These are phyloP conservation scores for Parnassius smintheus DNA, from an alignment of 2,888 invertebrate genomes.

Conservation along the genomic window DNA sequence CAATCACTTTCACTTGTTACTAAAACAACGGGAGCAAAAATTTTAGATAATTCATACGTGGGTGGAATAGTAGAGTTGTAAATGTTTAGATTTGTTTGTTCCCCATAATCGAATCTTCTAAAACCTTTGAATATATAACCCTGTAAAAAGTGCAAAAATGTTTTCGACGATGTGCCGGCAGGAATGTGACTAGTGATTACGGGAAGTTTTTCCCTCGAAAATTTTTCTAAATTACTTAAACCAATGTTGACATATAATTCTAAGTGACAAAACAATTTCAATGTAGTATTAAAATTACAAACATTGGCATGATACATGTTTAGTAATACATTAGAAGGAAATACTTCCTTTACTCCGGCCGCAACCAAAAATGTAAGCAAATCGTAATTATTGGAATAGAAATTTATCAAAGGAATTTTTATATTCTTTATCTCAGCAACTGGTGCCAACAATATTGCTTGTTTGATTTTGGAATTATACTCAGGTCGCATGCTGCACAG, in stretches of 20 bases:
- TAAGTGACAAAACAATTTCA: constrained; percentile 52
- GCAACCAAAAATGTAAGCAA: constrained; percentile 42
- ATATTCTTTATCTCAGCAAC: constrained; percentile 56
- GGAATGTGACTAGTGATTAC: constrained; percentile 63
- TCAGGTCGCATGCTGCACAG: constrained; percentile 61
- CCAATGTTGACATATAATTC: constrained; percentile 59
- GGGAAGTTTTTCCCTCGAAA: constrained; percentile 52
- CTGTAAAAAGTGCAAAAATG: constrained; percentile 63
- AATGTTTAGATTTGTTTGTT: constrained; percentile 40
- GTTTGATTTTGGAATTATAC: constrained; percentile 61
- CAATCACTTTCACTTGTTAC: constrained; percentile 62
- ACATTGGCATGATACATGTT: constrained; percentile 53
- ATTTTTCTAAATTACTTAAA: constrained; percentile 48
- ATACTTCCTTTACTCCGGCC: constrained; percentile 54
- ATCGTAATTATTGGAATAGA: constrained; percentile 46
- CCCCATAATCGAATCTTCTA: constrained; percentile 59
- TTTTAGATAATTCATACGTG: constrained; percentile 50
- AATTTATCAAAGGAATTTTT: constrained; percentile 51
- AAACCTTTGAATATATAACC: constrained; percentile 55
- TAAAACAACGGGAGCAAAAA: constrained; percentile 55
- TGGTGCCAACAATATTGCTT: constrained; percentile 64
- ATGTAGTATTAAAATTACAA: constrained; percentile 44
- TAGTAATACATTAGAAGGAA: constrained; percentile 43
- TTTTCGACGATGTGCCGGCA: constrained; percentile 58
- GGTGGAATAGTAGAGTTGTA: constrained; percentile 55